Conservation (phyloP, 2,888 invertebrate genomes). For the Sipha maydis region DNA sequence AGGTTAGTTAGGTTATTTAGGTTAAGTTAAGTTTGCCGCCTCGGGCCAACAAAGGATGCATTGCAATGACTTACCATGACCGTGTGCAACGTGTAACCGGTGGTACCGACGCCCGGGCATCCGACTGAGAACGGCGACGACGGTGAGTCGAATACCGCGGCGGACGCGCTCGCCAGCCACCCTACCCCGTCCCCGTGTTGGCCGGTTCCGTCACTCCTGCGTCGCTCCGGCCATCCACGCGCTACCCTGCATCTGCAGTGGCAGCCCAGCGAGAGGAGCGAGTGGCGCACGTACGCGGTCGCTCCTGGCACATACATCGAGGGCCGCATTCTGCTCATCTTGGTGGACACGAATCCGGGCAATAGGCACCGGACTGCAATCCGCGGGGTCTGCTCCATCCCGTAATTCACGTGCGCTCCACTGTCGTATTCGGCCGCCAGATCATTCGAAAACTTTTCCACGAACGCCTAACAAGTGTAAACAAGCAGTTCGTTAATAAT, state of each 20-base stretch:
- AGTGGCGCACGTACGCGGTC: not conserved
- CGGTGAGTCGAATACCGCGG: conserved; percentile 29
- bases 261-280: conserved; percentile 25
- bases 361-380: conserved; percentile 83
- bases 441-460: conserved; percentile 82
- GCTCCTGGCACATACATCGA: not conserved
- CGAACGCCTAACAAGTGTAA: conserved; percentile 73
- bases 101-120: not conserved
- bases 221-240: not conserved
- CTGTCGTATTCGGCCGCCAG: conserved; percentile 79
- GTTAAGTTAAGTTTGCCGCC: too few relatives aligned
- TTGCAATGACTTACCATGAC: not conserved
- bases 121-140: conserved; percentile 4
- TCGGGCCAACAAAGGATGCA: too few relatives aligned
- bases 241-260: not conserved
- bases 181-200: not conserved
- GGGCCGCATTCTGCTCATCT: conserved; percentile 82
- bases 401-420: conserved; percentile 69
- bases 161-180: not conserved
- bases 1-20: too few relatives aligned
- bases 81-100: conserved; percentile 33
- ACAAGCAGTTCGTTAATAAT: too few relatives aligned
- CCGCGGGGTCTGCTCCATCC: conserved; percentile 69
- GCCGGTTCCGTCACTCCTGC: not conserved
- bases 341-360: conserved; percentile 91